A percentile compares a stretch with the other conserved stretches of the same genome.
Conservation (phyloP, 2,797 vertebrate species). For the Tarsius wallacei region DNA sequence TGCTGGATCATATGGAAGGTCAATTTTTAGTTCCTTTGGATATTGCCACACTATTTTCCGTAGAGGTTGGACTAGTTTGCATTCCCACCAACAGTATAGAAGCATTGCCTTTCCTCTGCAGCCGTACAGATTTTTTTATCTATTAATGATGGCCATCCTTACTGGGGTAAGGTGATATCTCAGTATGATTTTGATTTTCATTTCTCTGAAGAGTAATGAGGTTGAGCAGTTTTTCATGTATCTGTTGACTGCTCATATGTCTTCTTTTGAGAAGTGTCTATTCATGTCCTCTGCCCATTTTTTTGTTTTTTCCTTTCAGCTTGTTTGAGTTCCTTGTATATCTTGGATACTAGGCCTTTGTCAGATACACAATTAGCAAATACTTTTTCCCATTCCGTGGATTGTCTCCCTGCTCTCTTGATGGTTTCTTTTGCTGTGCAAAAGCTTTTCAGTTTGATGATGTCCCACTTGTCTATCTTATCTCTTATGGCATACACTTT, state of each 20-base stretch:
- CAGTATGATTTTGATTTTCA: background rate
- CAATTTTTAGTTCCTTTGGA: too few species aligned
- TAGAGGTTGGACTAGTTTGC: too few species aligned
- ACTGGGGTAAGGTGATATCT: background rate
- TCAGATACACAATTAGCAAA: background rate
- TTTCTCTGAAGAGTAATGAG: background rate
- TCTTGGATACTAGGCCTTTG: background rate
- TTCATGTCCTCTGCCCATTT: background rate
- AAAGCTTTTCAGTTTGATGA: background rate
- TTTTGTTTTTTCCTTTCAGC: background rate
- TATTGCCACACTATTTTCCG: too few species aligned
- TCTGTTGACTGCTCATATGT: background rate
- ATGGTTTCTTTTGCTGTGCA: background rate
- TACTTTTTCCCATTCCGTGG: background rate
- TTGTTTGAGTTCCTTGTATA: background rate
- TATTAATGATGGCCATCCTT: background rate
- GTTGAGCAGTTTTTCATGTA: background rate
- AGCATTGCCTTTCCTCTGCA: too few species aligned
- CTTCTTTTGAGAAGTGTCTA: background rate
- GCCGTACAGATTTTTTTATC: too few species aligned
- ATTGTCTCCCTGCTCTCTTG: background rate
- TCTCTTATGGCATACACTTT: background rate
- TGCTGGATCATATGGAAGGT: too few species aligned
- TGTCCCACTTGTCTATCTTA: background rate
- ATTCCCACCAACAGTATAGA: too few species aligned